A percentile compares a stretch with the other conserved stretches of the same genome.
Conservation (phyloP, 2,888 invertebrate species). For the Meghimatium bilineatum region DNA sequence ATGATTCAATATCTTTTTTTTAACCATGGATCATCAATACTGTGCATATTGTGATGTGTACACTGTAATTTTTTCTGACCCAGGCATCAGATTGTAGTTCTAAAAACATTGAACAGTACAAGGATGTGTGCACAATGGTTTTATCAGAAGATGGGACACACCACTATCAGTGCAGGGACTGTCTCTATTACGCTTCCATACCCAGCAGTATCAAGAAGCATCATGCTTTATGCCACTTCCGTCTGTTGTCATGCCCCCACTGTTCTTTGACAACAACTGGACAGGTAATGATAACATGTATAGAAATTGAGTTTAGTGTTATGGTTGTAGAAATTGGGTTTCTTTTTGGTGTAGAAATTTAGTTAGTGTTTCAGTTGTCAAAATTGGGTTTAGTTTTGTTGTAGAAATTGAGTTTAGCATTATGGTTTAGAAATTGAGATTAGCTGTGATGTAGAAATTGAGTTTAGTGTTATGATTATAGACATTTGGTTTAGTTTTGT, state of each 20-base stretch:
- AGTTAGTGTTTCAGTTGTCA: no score
- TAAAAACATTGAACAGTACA: neutral
- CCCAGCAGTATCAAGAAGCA: slow-evolving; percentile 41
- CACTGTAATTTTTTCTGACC: neutral
- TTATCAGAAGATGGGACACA: slow-evolving; percentile 24
- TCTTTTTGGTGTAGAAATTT: no score
- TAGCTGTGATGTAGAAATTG: no score
- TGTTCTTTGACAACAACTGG: slow-evolving; percentile 28
- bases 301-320: no score
- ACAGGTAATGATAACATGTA: slow-evolving; percentile 20
- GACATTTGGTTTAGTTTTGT: no score
- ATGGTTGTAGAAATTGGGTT: no score
- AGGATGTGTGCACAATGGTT: slow-evolving; percentile 36
- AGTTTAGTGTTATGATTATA: no score
- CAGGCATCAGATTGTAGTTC: neutral
- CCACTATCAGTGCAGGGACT: slow-evolving; percentile 43
- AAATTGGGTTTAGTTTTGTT: no score
- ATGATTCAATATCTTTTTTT: neutral
- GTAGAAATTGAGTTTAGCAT: no score
- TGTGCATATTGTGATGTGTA: neutral
- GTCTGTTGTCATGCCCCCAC: slow-evolving; percentile 37
- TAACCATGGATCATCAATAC: neutral
- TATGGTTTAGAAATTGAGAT: no score
- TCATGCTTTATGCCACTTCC: slow-evolving; percentile 38
- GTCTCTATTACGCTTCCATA: slow-evolving; percentile 39